phyloP scores from a whole-genome alignment of 1,140 invertebrate genomes.

The Bactericera cockerelli region DNA sequence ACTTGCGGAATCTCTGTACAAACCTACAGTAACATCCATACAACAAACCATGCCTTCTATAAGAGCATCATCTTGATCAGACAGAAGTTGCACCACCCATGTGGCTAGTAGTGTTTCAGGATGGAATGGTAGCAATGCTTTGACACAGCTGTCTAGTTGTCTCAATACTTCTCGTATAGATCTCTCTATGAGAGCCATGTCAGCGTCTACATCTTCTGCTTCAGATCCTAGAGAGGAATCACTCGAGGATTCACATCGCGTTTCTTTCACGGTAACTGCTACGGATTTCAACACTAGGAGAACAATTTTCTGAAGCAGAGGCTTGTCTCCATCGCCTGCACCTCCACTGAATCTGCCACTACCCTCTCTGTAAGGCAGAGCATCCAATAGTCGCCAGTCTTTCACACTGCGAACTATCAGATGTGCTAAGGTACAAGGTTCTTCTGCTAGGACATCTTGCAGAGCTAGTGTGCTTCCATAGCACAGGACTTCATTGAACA shows the following conservation, averaged over 20 bases:
- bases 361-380: conserved; percentile 39
- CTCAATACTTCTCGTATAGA: conserved; percentile 63
- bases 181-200: conserved; percentile 72
- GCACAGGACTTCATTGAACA: conserved; percentile 77
- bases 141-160: conserved; percentile 66
- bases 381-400: conserved; percentile 59
- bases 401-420: conserved; percentile 69
- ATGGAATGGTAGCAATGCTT: conserved; percentile 64
- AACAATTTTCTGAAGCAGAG: conserved; percentile 68
- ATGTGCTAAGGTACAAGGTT: conserved; percentile 70
- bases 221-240: conserved; percentile 59
- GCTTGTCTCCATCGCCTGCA: conserved; percentile 36
- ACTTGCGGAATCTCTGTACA: conserved; percentile 54
- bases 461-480: conserved; percentile 76
- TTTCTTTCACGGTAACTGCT: conserved; percentile 77
- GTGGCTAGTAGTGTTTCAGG: conserved; percentile 72
- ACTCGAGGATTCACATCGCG: conserved; percentile 60
- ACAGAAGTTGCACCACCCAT: conserved; percentile 73
- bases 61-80: conserved; percentile 77
- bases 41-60: conserved; percentile 87
- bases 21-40: conserved; percentile 66
- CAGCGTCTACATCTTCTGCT: conserved; percentile 68
- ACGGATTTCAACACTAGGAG: conserved; percentile 71
- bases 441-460: conserved; percentile 69
- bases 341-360: conserved; percentile 36